A percentile compares a stretch with the other conserved stretches of the same genome.
These are phyloP conservation scores for Labroides dimidiatus DNA, from an alignment of 2,797 vertebrate genomes.

Conservation along the genomic window DNA sequence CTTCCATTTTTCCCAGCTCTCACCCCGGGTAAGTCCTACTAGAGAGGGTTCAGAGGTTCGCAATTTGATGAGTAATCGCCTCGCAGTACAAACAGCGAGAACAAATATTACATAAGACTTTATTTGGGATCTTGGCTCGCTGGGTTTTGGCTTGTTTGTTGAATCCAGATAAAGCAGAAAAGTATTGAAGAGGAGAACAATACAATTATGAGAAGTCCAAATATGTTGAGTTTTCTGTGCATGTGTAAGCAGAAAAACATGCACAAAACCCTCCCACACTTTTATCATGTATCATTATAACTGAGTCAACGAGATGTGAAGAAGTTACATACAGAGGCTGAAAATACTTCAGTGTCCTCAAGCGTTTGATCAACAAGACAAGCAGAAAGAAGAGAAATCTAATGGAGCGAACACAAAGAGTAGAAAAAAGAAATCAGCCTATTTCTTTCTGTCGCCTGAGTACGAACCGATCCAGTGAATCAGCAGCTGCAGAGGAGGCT, in stretches of 20 bases:
- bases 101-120: conserved; percentile 36
- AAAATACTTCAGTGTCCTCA: conserved; percentile 28
- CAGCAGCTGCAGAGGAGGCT: conserved; percentile 46
- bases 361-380: conserved; percentile 42
- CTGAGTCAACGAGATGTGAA: conserved; percentile 5
- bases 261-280: conserved; percentile 6
- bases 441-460: conserved; percentile 46
- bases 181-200: conserved; percentile 1
- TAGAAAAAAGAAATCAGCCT: conserved; percentile 23
- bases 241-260: not conserved
- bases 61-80: conserved; percentile 63
- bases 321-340: conserved; percentile 21
- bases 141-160: conserved; percentile 38
- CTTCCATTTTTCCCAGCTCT: conserved; percentile 36
- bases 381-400: conserved; percentile 12
- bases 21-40: conserved; percentile 41
- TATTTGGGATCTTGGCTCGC: conserved; percentile 47
- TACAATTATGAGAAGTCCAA: conserved; percentile 1
- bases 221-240: not conserved
- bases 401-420: conserved; percentile 25
- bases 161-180: conserved; percentile 28
- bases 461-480: conserved; percentile 49
- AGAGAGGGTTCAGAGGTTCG: conserved; percentile 49
- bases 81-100: conserved; percentile 50
- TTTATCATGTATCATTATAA: conserved; percentile 4